These are phyloP conservation scores for Iphiclides podalirius DNA, from an alignment of 2,888 invertebrate species.

Conservation along the genomic window DNA sequence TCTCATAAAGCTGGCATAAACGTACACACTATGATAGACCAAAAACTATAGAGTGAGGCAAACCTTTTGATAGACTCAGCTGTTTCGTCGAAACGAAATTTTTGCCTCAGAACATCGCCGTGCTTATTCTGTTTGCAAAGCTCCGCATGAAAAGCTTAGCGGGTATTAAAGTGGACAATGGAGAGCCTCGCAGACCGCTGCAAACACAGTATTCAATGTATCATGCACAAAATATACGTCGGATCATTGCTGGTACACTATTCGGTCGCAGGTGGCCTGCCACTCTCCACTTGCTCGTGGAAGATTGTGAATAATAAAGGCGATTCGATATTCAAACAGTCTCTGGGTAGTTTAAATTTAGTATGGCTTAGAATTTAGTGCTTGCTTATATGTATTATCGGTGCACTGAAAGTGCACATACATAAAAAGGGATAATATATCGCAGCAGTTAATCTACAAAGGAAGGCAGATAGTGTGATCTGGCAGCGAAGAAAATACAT, in stretches of 20 bases:
- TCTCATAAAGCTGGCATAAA: too few relatives aligned
- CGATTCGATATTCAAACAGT: neutral
- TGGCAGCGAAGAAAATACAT: too few relatives aligned
- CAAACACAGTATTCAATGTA: conserved; percentile 57
- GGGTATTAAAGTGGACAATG: conserved; percentile 27
- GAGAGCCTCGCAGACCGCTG: conserved; percentile 33
- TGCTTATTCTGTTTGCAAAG: conserved; percentile 9
- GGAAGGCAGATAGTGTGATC: too few relatives aligned
- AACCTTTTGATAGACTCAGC: too few relatives aligned
- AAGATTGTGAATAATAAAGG: conserved; percentile 11
- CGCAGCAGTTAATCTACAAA: too few relatives aligned
- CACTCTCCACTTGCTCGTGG: neutral
- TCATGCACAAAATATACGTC: conserved; percentile 42
- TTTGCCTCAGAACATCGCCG: too few relatives aligned
- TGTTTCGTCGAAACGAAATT: too few relatives aligned
- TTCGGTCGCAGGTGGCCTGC: conserved; percentile 5
- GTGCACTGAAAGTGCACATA: too few relatives aligned
- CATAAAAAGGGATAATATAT: too few relatives aligned
- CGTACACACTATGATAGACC: too few relatives aligned
- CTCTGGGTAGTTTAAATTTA: neutral
- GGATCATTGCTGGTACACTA: neutral
- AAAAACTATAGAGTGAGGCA: too few relatives aligned
- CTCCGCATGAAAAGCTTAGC: conserved; percentile 18
- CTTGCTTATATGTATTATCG: too few relatives aligned
- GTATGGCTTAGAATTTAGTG: neutral